phyloP scores from a whole-genome alignment of 1,140 invertebrate genomes.

The Zaprionus lachaisei region DNA sequence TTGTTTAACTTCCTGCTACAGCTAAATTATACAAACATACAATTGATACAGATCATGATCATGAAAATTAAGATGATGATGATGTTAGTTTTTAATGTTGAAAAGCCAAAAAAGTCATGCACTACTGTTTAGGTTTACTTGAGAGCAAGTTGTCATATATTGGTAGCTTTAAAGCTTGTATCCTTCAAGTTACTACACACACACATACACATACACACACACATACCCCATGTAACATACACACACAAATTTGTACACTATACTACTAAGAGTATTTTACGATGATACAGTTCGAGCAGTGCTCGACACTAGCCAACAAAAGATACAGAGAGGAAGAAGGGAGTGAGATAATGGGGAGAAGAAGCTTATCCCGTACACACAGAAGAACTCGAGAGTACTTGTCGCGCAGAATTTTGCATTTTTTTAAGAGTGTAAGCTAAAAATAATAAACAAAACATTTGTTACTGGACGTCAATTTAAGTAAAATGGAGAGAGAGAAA shows the following conservation, averaged over 20 bases:
- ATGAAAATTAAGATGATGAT: conserved; percentile 35
- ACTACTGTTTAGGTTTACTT: conserved; percentile 76
- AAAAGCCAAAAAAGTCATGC: conserved; percentile 80
- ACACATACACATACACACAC: conserved; percentile 39
- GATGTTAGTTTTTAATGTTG: conserved; percentile 73
- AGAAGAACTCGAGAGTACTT: conserved; percentile 45
- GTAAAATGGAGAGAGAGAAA: conserved; percentile 25
- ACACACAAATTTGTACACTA: conserved; percentile 42
- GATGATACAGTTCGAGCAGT: conserved; percentile 62
- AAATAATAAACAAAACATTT: conserved; percentile 43
- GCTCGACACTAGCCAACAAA: conserved; percentile 51
- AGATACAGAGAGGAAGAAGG: conserved; percentile 23
- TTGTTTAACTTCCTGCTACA: conserved; percentile 65
- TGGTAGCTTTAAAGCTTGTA: conserved; percentile 82
- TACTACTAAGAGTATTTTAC: conserved; percentile 79
- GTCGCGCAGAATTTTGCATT: conserved; percentile 81
- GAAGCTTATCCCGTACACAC: conserved; percentile 7
- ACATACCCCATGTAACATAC: conserved; percentile 44
- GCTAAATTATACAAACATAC: conserved; percentile 43
- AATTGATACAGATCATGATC: conserved; percentile 19
- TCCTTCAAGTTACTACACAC: conserved; percentile 74
- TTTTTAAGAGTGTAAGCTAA: conserved; percentile 71
- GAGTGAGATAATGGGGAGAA: conserved; percentile 7
- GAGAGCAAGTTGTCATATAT: conserved; percentile 76
- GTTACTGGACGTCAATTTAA: conserved; percentile 73